phyloP scores from a whole-genome alignment of 2,113 vertebrate species.

The Petaurus breviceps region DNA sequence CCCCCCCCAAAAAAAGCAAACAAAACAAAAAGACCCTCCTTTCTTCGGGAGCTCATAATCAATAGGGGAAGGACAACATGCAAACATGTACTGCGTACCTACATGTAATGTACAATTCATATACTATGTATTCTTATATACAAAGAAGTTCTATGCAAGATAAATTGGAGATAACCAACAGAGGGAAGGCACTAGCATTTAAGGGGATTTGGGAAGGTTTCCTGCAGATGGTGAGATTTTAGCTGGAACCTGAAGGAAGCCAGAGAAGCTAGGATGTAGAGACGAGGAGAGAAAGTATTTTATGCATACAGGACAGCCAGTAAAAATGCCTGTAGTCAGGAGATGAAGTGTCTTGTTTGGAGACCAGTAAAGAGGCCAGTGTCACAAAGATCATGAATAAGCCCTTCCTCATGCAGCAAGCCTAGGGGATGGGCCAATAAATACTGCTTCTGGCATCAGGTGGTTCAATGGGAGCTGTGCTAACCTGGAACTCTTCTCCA shows the following conservation, averaged over 20 bases:
- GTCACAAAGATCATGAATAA: background rate
- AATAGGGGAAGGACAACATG: background rate
- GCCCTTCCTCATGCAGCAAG: background rate
- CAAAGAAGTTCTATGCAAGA: background rate
- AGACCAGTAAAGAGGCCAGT: background rate
- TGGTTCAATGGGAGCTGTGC: background rate
- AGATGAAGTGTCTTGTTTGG: background rate
- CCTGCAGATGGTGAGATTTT: background rate
- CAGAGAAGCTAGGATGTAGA: background rate
- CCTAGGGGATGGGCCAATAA: background rate
- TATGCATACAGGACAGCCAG: background rate
- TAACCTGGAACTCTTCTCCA: background rate
- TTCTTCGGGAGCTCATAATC: background rate
- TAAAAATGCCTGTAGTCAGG: background rate
- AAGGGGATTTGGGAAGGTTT: background rate
- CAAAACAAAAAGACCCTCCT: background rate
- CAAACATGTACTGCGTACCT: background rate
- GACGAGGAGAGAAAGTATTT: background rate
- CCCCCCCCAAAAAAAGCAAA: no score
- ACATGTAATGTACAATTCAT: no score
- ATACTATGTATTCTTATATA: background rate
- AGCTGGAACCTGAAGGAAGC: background rate
- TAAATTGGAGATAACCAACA: background rate
- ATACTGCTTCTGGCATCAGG: background rate
- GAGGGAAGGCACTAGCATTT: background rate